Conservation (phyloP, 2,888 invertebrate genomes). For the Erannis defoliaria region DNA sequence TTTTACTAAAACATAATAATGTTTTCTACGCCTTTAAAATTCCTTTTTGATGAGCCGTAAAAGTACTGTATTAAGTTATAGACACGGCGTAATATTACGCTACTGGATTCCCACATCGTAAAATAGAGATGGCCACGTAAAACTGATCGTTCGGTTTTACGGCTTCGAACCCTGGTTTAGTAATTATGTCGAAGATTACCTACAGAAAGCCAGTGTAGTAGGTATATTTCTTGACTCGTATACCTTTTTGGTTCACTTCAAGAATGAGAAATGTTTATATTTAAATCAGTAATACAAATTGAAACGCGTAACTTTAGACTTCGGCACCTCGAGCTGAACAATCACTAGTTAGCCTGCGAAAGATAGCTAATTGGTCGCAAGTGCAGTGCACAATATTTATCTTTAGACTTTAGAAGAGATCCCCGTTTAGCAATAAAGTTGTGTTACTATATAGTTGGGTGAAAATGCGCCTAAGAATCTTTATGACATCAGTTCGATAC, state of each 20-base stretch:
- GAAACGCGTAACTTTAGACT: no score
- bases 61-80: constrained; percentile 18
- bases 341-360: no score
- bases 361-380: no score
- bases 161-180: constrained; percentile 71
- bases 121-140: constrained; percentile 67
- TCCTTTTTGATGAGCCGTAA: constrained; percentile 29
- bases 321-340: no score
- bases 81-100: constrained; percentile 57
- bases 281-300: background rate
- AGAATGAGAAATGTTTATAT: no score
- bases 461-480: no score
- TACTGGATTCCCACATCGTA: constrained; percentile 74
- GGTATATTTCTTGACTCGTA: background rate
- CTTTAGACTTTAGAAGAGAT: no score
- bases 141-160: constrained; percentile 79
- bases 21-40: constrained; percentile 29
- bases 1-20: constrained; percentile 12
- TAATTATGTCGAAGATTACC: constrained; percentile 65
- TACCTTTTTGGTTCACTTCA: background rate
- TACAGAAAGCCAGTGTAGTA: constrained; percentile 2
- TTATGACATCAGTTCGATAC: no score
- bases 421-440: no score
- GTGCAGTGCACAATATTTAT: no score
- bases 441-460: no score